These are phyloP conservation scores for Myoxocephalus aenaeus DNA, from an alignment of 2,797 vertebrate genomes.

Conservation along the genomic window DNA sequence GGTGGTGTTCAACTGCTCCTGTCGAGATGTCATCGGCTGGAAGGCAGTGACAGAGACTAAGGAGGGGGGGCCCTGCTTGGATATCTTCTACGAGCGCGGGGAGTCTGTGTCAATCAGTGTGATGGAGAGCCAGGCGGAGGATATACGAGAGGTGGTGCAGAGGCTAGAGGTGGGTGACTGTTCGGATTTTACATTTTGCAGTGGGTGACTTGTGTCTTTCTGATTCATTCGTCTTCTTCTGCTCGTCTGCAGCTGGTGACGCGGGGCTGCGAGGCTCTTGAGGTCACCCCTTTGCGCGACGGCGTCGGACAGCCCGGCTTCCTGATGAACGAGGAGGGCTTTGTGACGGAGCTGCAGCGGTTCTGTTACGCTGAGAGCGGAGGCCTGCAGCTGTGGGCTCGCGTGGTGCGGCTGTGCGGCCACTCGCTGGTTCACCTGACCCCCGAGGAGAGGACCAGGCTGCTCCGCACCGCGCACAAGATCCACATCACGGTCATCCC, in stretches of 20 bases:
- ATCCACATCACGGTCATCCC: conserved; percentile 94
- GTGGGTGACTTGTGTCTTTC: background rate
- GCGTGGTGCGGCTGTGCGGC: conserved; percentile 90
- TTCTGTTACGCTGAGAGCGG: conserved; percentile 92
- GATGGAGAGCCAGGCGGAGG: conserved; percentile 84
- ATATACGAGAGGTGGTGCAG: conserved; percentile 90
- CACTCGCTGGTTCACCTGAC: conserved; percentile 85
- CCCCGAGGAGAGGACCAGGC: conserved; percentile 81
- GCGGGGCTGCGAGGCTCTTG: conserved; percentile 90
- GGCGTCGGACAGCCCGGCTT: conserved; percentile 92
- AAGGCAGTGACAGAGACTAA: conserved; percentile 82
- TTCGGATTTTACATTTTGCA: background rate
- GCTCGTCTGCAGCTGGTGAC: conserved; percentile 86
- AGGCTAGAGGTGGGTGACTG: conserved; percentile 88
- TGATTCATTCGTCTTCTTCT: conserved; percentile 10
- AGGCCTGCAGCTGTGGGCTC: conserved; percentile 89
- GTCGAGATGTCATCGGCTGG: conserved; percentile 93
- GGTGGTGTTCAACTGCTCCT: conserved; percentile 93
- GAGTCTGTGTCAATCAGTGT: conserved; percentile 86
- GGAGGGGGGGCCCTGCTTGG: conserved; percentile 84
- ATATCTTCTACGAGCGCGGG: conserved; percentile 91
- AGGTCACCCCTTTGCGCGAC: conserved; percentile 90
- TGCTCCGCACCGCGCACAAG: conserved; percentile 89
- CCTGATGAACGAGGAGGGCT: conserved; percentile 90
- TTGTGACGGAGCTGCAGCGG: conserved; percentile 91